Conservation (phyloP, 1,140 invertebrate genomes). For the Zaprionus taronus region DNA sequence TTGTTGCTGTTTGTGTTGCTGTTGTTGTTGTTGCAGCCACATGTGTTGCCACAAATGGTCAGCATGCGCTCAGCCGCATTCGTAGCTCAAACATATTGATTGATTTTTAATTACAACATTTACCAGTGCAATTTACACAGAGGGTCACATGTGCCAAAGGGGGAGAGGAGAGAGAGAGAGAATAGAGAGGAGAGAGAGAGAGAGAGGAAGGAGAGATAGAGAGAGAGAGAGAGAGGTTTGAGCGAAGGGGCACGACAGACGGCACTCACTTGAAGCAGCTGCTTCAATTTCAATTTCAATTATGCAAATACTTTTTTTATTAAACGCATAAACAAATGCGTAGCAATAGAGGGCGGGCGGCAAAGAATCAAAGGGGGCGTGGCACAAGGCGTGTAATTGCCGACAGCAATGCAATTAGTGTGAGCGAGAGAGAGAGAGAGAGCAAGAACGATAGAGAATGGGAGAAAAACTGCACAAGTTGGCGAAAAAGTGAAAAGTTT, state of each 20-base stretch:
- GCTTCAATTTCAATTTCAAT: slow-evolving; percentile 80
- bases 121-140: slow-evolving; percentile 55
- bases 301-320: slow-evolving; percentile 74
- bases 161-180: background rate
- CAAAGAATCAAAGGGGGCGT: slow-evolving; percentile 19
- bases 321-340: slow-evolving; percentile 77
- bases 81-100: slow-evolving; percentile 69
- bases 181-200: background rate
- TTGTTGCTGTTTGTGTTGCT: slow-evolving; percentile 24
- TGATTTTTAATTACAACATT: slow-evolving; percentile 82
- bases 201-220: background rate
- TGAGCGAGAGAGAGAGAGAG: background rate
- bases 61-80: slow-evolving; percentile 30
- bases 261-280: slow-evolving; percentile 38
- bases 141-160: slow-evolving; percentile 12
- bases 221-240: background rate
- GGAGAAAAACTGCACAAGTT: slow-evolving; percentile 43
- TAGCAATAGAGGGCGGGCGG: slow-evolving; percentile 18
- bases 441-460: background rate
- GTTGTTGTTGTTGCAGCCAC: slow-evolving; percentile 51
- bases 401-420: slow-evolving; percentile 65
- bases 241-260: background rate
- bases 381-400: slow-evolving; percentile 59
- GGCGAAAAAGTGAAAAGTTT: slow-evolving; percentile 45
- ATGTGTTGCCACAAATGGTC: slow-evolving; percentile 72